These are phyloP conservation scores for Spicauda simplicius DNA, from an alignment of 2,888 invertebrate species.

Conservation along the genomic window DNA sequence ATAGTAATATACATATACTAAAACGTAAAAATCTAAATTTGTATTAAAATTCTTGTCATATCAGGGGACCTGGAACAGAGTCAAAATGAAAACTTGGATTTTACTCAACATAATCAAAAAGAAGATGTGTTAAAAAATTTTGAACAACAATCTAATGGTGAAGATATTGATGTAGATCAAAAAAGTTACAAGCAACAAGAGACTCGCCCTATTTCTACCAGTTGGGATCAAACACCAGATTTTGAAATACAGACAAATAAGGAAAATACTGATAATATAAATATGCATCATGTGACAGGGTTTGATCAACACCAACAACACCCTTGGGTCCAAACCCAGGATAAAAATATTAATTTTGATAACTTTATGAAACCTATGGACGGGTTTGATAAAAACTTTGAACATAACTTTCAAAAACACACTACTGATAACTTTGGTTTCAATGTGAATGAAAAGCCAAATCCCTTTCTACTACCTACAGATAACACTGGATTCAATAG, in stretches of 20 bases:
- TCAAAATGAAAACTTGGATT: constrained; percentile 31
- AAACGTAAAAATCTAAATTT: no score
- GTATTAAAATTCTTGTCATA: no score
- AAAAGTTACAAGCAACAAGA: constrained; percentile 3
- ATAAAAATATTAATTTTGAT: constrained; percentile 13
- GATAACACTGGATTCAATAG: background rate
- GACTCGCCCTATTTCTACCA: constrained; percentile 5
- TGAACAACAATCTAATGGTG: constrained; percentile 31
- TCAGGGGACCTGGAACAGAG: constrained; percentile 40
- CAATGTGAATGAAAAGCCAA: constrained; percentile 7
- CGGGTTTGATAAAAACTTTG: background rate
- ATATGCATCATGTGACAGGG: background rate
- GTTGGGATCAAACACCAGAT: constrained; percentile 5
- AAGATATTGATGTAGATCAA: constrained; percentile 9
- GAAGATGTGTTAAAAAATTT: constrained; percentile 20
- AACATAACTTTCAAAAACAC: background rate
- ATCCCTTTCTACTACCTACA: constrained; percentile 9
- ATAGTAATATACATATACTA: no score
- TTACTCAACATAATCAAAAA: constrained; percentile 21
- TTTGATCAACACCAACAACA: constrained; percentile 10
- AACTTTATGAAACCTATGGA: constrained; percentile 22
- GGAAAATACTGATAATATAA: background rate
- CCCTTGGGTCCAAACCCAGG: constrained; percentile 15
- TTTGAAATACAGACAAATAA: constrained; percentile 13
- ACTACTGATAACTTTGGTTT: background rate